Evolutionary conservation across 2,888 invertebrate genomes (phyloP), one percentile per base, ranked within the genome.

Genomic region (Hypena proboscidalis): DNA sequence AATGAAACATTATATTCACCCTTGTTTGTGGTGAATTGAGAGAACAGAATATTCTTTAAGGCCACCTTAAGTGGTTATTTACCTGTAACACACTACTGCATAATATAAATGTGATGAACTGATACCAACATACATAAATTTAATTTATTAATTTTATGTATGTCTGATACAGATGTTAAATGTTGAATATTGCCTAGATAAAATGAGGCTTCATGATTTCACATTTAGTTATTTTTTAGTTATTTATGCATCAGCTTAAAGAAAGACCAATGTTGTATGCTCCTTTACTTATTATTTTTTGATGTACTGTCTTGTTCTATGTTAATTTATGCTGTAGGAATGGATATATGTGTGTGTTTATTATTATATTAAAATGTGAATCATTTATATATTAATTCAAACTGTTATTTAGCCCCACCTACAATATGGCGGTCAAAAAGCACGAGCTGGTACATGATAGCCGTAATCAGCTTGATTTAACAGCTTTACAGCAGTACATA

Each of bases 341-440:
- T 2, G 14, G 5, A 14, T 14, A 4, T 4, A 11, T 22, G 8
- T n/a, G 6, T 29, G 20, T 37, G 20, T 1, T 13, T 7, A 10
- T 22, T 4, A 2, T n/a, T n/a, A 11, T 32, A 21, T 21, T 20
- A 8, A n/a, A 1, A 32, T 5, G 10, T 26, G 19, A 25, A 4
- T 33, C 7, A 25, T 32, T 14, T 33, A 22, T 22, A 22, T 14
- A 33, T 10, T n/a, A n/a, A n/a, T n/a, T n/a, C n/a, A n/a, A n/a
- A n/a, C n/a, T n/a, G n/a, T n/a, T n/a, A n/a, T 5, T 19, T 22
- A 44, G 43, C 17, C 1, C 10, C n/a, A 44, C 23, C 13, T 1
- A 4, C 10, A 76, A 64, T 43, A 93, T 93, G 93, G 93, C 92
- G 25, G 93, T 93, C 1, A 93, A 93, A 69, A 93, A 93, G 62